Evolutionary conservation across 2,888 invertebrate species (phyloP).

Genomic region (Hyppa rectilinea): DNA sequence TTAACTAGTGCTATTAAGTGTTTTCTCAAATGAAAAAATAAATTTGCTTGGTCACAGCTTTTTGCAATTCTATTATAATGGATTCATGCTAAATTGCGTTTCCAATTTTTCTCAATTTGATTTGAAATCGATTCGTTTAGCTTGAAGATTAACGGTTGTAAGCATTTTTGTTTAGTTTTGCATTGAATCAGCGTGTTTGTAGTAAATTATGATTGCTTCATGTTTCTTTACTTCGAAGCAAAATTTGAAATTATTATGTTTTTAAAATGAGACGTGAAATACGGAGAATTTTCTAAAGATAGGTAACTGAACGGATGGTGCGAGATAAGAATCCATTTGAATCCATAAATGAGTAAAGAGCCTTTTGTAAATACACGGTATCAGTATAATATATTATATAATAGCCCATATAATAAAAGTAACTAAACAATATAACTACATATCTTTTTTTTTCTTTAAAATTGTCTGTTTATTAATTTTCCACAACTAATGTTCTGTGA

Average conservation of each 20-base stretch:
- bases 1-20: conserved; percentile 24
- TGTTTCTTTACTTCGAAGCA: conserved; percentile 17
- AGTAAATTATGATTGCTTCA: conserved; percentile 51
- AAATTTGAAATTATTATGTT: conserved; percentile 10
- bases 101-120: conserved; percentile 63
- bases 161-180: conserved; percentile 54
- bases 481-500: too few species aligned
- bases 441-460: too few species aligned
- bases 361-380: too few species aligned
- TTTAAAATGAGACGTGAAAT: conserved; percentile 7
- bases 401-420: too few species aligned
- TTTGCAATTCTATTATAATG: conserved; percentile 59
- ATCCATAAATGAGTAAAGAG: too few species aligned
- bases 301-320: not conserved
- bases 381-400: too few species aligned
- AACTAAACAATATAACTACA: too few species aligned
- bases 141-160: conserved; percentile 55
- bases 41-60: conserved; percentile 43
- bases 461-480: too few species aligned
- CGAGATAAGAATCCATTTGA: not conserved
- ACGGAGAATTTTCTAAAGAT: not conserved
- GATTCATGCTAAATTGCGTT: conserved; percentile 60
- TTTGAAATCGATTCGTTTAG: conserved; percentile 64
- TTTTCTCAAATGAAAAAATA: conserved; percentile 25
- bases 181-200: conserved; percentile 52